Base-by-base conservation (phyloP, 2,888 invertebrate species). In the Trissonchulus latispiculum region DNA sequence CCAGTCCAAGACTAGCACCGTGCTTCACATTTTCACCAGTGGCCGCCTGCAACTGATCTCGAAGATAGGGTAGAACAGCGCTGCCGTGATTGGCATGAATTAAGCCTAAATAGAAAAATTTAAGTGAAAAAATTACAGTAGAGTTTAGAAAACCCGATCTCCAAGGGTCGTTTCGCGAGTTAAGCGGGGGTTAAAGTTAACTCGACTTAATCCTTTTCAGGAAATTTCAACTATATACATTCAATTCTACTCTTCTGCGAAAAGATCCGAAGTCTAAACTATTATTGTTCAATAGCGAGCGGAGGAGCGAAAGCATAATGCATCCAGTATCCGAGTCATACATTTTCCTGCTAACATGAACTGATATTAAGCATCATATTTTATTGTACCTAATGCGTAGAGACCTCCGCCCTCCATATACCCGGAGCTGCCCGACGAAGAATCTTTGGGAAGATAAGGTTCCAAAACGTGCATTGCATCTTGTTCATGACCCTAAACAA, bases 71-170 rank as follows among this genome's bases (percentile, higher is more conserved):
- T 74, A 85, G 85, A 79, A 85, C 85, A 36, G 95, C 94, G 66
- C 91, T 90, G 3, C 99, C 99, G 85, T 99, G 99, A 84, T 99
- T 99, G 15, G 97, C 97, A 84, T 99, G 97, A 79, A 99, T 99
- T 73, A 99, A 87, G 76, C 97, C 96, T 84, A 76, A 23, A 79
- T 74, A 2, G n/a, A 28, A 1, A n/a, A 1, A 59, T 18, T 31
- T 1, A 8, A 8, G 23, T 18, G 3, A 59, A 2, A 70, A 59
- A 31, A 29, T 37, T 8, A 23, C 8, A 23, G 48, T 23, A 15
- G 48, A 48, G 8, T 48, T 48, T 48, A 48, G n/a, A n/a, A n/a
- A n/a, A n/a, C n/a, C n/a, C n/a, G n/a, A n/a, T n/a, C n/a, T n/a
- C n/a, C n/a, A n/a, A n/a, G n/a, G n/a, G n/a, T n/a, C n/a, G n/a